Evolutionary conservation across 2,113 vertebrate species (phyloP).

Genomic region (Petroica traversi): DNA sequence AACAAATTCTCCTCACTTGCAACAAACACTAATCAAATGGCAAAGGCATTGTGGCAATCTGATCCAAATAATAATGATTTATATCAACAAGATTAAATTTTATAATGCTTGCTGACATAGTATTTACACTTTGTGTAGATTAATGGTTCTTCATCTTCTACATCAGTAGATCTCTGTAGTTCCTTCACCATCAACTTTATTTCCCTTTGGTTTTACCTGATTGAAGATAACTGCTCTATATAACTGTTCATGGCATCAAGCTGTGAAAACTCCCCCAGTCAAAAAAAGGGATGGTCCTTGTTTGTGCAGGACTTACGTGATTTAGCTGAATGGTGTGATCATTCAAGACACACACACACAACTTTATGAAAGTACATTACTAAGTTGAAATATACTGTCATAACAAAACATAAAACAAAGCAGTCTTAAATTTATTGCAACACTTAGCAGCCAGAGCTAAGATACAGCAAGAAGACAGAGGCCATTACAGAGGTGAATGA

Average conservation of each 20-base stretch:
- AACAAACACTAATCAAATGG: slow-evolving; percentile 15
- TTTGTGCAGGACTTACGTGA: background rate
- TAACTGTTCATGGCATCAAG: background rate
- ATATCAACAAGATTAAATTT: slow-evolving; percentile 26
- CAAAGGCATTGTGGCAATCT: background rate
- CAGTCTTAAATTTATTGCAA: background rate
- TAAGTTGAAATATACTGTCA: background rate
- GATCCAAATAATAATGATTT: slow-evolving; percentile 33
- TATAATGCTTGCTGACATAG: background rate
- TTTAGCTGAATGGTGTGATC: background rate
- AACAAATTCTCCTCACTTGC: background rate
- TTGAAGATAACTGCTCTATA: background rate
- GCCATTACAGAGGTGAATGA: background rate
- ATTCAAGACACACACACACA: too few relatives aligned
- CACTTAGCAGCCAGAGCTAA: background rate
- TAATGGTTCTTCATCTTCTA: background rate
- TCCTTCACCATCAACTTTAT: background rate
- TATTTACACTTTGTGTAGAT: background rate
- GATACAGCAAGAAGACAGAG: background rate
- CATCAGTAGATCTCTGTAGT: background rate
- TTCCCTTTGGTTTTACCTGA: slow-evolving; percentile 8
- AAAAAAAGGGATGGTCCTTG: background rate
- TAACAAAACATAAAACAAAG: background rate
- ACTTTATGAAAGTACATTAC: background rate
- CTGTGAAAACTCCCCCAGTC: background rate